These are phyloP conservation scores for Saccostrea glomerata DNA, from an alignment of 1,140 invertebrate genomes.

Conservation along the genomic window DNA sequence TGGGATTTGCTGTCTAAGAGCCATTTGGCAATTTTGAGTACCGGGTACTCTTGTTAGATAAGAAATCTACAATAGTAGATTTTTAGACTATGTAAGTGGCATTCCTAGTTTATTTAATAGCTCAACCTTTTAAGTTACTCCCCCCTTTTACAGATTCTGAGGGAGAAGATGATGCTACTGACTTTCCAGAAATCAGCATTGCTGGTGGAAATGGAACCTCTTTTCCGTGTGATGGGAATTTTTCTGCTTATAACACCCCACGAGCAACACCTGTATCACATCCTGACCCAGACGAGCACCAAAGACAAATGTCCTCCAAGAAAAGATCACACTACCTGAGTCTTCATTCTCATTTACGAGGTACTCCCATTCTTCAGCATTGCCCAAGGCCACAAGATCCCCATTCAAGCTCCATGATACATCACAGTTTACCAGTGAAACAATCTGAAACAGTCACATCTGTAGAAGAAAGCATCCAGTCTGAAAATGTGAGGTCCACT, in stretches of 20 bases:
- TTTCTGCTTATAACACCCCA: slow-evolving; percentile 32
- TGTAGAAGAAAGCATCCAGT: not conserved
- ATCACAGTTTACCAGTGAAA: not conserved
- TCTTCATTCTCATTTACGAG: slow-evolving; percentile 12
- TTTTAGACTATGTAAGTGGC: not conserved
- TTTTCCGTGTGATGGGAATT: slow-evolving; percentile 15
- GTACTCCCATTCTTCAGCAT: not conserved
- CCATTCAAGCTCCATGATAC: not conserved
- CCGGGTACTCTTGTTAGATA: no score
- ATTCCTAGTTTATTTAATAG: not conserved
- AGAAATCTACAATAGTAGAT: not conserved
- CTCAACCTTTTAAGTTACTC: not conserved
- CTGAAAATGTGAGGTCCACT: not conserved
- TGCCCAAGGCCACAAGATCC: not conserved
- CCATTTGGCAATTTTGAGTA: no score
- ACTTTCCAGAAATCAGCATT: slow-evolving; percentile 13
- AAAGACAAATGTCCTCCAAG: not conserved
- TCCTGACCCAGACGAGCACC: not conserved
- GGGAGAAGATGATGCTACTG: not conserved
- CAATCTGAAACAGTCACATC: not conserved
- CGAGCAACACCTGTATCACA: slow-evolving; percentile 48
- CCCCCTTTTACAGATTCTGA: not conserved
- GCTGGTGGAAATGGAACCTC: not conserved
- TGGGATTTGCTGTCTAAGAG: no score
- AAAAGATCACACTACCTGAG: slow-evolving; percentile 7